Conservation (phyloP, 53 echinoderm and acorn worm species). For the Luidia sarsii region DNA sequence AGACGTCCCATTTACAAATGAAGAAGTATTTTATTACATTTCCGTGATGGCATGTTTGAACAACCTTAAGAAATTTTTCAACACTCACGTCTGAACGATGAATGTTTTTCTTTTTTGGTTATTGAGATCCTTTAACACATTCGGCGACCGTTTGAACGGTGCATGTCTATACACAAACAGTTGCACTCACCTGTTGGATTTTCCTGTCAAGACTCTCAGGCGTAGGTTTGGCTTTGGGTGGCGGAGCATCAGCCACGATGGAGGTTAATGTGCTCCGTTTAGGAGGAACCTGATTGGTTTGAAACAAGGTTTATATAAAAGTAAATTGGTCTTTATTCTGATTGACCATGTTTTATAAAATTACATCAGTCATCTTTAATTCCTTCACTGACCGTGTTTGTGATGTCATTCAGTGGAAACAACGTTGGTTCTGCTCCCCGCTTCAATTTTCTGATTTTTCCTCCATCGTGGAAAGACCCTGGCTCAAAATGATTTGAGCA, state of each 20-base stretch:
- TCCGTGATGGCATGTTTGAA: too few relatives aligned
- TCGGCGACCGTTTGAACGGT: too few relatives aligned
- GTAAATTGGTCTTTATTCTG: background rate
- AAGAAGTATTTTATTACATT: too few relatives aligned
- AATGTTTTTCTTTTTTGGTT: too few relatives aligned
- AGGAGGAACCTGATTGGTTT: background rate
- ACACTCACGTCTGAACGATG: too few relatives aligned
- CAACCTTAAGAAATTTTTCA: too few relatives aligned
- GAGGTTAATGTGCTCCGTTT: background rate
- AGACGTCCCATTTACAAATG: too few relatives aligned
- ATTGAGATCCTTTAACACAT: too few relatives aligned
- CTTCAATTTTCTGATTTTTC: background rate
- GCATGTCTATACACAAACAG: too few relatives aligned
- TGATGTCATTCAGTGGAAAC: background rate
- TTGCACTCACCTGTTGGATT: background rate
- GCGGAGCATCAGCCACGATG: background rate
- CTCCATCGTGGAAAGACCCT: background rate
- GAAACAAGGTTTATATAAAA: background rate
- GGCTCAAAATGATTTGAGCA: background rate
- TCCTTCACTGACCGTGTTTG: background rate
- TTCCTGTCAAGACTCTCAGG: background rate
- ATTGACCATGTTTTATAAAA: background rate
- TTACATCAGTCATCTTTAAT: too few relatives aligned
- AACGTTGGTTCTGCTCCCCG: constrained; percentile 6
- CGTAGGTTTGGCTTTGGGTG: background rate